Percentiles rank a stretch among this genome's conserved stretches.
Evolutionary conservation across 2,797 vertebrate genomes (phyloP).

Genomic region (Myripristis jacobus): DNA sequence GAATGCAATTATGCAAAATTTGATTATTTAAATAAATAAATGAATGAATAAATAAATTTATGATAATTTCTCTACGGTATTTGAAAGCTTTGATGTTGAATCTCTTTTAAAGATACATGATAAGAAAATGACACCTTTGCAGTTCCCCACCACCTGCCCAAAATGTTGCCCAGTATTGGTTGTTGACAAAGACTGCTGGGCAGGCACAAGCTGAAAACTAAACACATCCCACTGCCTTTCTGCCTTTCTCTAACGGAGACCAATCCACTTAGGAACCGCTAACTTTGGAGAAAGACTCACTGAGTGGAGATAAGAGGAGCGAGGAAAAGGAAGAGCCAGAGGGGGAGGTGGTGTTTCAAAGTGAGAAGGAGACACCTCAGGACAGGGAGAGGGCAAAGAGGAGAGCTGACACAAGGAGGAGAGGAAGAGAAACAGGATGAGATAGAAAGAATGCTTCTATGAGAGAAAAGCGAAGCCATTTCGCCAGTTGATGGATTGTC

Average conservation of each 20-base stretch:
- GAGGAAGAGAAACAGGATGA: background rate
- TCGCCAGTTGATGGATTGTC: background rate
- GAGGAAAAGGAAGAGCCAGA: no score
- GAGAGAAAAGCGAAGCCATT: background rate
- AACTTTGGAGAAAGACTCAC: background rate
- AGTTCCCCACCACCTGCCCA: no score
- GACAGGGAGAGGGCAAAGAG: no score
- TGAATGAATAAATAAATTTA: no score
- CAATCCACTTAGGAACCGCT: slow-evolving; percentile 13
- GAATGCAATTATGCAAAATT: background rate
- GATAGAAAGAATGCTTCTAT: slow-evolving; percentile 7
- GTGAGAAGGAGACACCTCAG: no score
- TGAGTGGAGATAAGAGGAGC: slow-evolving; percentile 5
- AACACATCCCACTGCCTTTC: background rate
- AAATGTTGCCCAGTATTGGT: no score
- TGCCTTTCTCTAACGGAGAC: slow-evolving; percentile 5
- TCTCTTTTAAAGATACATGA: background rate
- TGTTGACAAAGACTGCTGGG: no score
- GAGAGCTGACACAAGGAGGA: background rate
- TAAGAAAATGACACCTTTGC: no score
- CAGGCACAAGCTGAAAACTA: no score
- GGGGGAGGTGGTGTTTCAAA: background rate
- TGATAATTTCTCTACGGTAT: background rate
- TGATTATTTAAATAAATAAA: no score
- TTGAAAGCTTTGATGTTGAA: background rate